Base-by-base conservation (phyloP, 37 sponge, comb jelly and placozoan species). In the Halichondria panicea region DNA sequence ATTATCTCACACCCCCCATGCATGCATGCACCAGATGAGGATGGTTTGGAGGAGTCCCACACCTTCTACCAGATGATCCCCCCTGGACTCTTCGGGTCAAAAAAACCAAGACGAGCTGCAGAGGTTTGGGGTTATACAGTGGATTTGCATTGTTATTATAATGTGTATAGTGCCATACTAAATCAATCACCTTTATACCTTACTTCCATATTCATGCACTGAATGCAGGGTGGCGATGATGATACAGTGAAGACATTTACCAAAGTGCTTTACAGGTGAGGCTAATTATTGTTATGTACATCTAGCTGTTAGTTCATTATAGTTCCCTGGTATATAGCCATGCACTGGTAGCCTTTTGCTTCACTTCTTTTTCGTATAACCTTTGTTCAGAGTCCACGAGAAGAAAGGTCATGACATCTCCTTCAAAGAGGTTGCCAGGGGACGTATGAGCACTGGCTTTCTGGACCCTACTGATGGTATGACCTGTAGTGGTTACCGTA, bases 11-110 rank as follows among this genome's bases (percentile, higher is more conserved):
- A 18, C 15, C 52, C 11, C 52, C 52, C 11, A 48, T 18, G 52
- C 65, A 36, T 64, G 9, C 21, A 4, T 34, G 35, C 18, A 8
- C 59, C 50, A 78, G 86, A 77, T 35, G 86, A 78, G 37, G 40
- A 70, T 2, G 71, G 54, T 2, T 9, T 78, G 12, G 28, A 55
- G 15, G 63, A 81, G 32, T 27, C 65, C 6, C 83, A 88, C 36
- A 38, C 48, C 6, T 88, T 88, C 76, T 81, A 81, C 59, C 39
- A 75, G 75, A 75, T 62, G 4, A 42, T 75, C 32, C 63, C 63
- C 18, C 32, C 46, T 3, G 75, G 75, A 1, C 1, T 59, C 8
- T 75, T 75, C 43, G 75, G 63, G 12, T 75, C 75, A 6, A 75
- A 75, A 43, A 75, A 75, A 61, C 45, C 63, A 3, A 75, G 43